These are phyloP conservation scores for Drosophila nigritarsus DNA, from an alignment of 2,888 invertebrate species.

Conservation along the genomic window DNA sequence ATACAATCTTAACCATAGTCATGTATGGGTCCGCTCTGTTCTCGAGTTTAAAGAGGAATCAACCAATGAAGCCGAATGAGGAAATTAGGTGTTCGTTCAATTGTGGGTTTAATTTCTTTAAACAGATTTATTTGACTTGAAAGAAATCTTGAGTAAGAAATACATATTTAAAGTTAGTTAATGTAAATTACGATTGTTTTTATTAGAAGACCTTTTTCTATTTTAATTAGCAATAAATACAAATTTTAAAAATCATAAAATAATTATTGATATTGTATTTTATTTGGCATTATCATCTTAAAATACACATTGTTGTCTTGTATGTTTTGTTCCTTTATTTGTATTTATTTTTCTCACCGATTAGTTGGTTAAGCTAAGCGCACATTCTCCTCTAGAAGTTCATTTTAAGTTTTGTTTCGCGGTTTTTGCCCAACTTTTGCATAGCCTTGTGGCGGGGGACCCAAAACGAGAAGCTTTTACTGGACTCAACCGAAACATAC, in stretches of 20 bases:
- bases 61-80: slow-evolving; percentile 12
- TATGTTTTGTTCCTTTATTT: slow-evolving; percentile 15
- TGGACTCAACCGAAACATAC: not conserved
- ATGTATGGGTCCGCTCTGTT: slow-evolving; percentile 10
- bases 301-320: not conserved
- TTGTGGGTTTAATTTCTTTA: slow-evolving; percentile 2
- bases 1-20: not conserved
- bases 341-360: not conserved
- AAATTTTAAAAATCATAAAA: not conserved
- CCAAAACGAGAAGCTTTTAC: not conserved
- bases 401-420: not conserved
- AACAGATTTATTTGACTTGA: not conserved
- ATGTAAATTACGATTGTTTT: not conserved
- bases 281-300: not conserved
- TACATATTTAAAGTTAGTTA: not conserved
- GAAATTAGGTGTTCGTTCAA: slow-evolving; percentile 17
- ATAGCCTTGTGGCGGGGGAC: not conserved
- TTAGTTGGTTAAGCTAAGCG: not conserved
- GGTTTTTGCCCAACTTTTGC: not conserved
- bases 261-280: not conserved
- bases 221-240: not conserved
- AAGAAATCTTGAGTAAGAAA: not conserved
- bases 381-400: not conserved
- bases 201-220: not conserved
- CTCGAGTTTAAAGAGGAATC: slow-evolving; percentile 14